phyloP scores from a whole-genome alignment of 2,113 vertebrate species.

The Naja naja region DNA sequence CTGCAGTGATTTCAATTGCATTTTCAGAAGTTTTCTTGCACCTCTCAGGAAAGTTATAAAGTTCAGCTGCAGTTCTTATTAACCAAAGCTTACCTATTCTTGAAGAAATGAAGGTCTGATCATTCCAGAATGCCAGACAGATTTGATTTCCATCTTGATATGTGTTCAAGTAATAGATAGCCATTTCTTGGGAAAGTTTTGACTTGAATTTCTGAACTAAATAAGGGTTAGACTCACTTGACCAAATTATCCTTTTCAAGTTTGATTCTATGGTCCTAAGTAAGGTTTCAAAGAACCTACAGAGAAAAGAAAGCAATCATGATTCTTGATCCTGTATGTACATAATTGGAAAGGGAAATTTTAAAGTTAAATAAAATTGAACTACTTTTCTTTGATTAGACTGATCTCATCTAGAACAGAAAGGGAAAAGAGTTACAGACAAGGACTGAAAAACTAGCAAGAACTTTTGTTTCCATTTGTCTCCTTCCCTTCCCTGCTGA shows the following conservation, averaged over 20 bases:
- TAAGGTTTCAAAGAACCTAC: neutral
- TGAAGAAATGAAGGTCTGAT: neutral
- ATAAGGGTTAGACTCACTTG: neutral
- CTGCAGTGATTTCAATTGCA: neutral
- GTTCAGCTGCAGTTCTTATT: neutral
- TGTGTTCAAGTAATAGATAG: neutral
- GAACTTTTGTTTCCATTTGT: constrained; percentile 40
- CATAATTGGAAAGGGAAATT: neutral
- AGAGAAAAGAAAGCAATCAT: neutral
- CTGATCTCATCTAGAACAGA: constrained; percentile 31
- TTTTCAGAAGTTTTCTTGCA: neutral
- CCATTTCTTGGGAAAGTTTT: neutral
- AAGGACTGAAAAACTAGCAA: constrained; percentile 52
- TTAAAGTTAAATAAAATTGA: neutral
- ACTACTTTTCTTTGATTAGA: constrained; percentile 52
- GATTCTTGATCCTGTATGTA: neutral
- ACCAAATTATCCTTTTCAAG: neutral
- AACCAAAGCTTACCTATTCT: neutral
- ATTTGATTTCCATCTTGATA: neutral
- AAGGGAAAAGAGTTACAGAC: constrained; percentile 9
- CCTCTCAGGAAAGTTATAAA: neutral
- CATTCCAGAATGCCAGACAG: neutral
- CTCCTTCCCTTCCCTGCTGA: constrained; percentile 41
- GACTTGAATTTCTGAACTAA: neutral
- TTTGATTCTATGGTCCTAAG: neutral